Evolutionary conservation across 2,888 invertebrate species (phyloP).

Genomic region (Agonum fuliginosum): DNA sequence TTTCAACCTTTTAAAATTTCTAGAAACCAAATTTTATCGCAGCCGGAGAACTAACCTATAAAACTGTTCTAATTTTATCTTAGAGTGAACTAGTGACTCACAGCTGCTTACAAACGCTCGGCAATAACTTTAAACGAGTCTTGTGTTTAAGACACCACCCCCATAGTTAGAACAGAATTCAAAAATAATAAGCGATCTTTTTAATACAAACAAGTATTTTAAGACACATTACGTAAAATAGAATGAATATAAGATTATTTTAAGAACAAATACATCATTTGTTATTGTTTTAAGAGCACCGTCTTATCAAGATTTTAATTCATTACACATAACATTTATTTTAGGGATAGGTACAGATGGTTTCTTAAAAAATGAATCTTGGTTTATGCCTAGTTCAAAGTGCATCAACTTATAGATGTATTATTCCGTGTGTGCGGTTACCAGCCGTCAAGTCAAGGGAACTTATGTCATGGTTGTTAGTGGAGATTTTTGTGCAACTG

Average conservation of each 20-base stretch:
- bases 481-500: too few species aligned
- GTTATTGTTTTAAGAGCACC: not conserved
- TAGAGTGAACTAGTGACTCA: constrained; percentile 40
- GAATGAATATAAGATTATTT: too few species aligned
- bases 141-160: constrained; percentile 29
- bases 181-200: constrained; percentile 21
- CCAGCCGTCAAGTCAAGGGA: too few species aligned
- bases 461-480: too few species aligned
- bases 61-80: constrained; percentile 42
- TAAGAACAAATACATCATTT: not conserved
- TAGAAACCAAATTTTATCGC: constrained; percentile 41
- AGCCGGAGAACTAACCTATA: constrained; percentile 39
- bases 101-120: constrained; percentile 22
- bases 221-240: constrained; percentile 12
- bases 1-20: constrained; percentile 38
- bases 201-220: constrained; percentile 15
- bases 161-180: constrained; percentile 13
- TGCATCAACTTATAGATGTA: too few species aligned
- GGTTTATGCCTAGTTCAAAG: too few species aligned
- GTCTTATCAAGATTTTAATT: too few species aligned
- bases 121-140: constrained; percentile 21
- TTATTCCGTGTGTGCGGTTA: too few species aligned
- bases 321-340: too few species aligned
- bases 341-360: too few species aligned
- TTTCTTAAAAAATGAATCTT: too few species aligned